phyloP scores from a whole-genome alignment of 2,113 vertebrate genomes.

The Blennius ocellaris region DNA sequence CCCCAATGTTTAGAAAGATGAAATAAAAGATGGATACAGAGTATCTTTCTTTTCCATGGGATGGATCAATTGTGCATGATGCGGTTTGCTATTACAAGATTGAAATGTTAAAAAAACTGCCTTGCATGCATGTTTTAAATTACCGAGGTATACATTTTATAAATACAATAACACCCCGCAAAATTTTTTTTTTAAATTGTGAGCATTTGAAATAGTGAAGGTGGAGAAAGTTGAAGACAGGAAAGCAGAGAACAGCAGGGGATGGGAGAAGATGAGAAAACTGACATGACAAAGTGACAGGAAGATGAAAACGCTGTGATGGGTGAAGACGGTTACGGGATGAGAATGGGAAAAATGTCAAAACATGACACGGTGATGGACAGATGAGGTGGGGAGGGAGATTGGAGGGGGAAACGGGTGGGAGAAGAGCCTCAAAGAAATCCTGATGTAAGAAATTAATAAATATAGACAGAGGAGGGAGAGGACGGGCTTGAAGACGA shows the following conservation, averaged over 20 bases:
- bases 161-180: no score
- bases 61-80: no score
- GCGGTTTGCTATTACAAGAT: no score
- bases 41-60: no score
- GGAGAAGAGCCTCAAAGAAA: constrained; percentile 5
- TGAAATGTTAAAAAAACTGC: no score
- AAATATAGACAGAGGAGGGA: constrained; percentile 53
- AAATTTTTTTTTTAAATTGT: no score
- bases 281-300: constrained; percentile 49
- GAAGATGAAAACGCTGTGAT: constrained; percentile 57
- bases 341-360: constrained; percentile 65
- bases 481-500: constrained; percentile 16
- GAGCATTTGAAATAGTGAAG: constrained; percentile 10
- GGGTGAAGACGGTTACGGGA: constrained; percentile 52
- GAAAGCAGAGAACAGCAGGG: not conserved
- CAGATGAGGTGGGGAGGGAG: constrained; percentile 32
- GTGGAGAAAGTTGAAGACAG: constrained; percentile 15
- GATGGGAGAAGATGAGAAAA: constrained; percentile 39
- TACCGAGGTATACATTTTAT: no score
- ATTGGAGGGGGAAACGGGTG: not conserved
- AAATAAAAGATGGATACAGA: no score
- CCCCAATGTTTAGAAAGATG: no score
- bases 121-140: no score
- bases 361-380: constrained; percentile 56
- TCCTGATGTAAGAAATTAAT: constrained; percentile 42